Evolutionary conservation across 2,888 invertebrate species (phyloP), one percentile per base, ranked within the genome.

Genomic region (Terebella lapidaria): DNA sequence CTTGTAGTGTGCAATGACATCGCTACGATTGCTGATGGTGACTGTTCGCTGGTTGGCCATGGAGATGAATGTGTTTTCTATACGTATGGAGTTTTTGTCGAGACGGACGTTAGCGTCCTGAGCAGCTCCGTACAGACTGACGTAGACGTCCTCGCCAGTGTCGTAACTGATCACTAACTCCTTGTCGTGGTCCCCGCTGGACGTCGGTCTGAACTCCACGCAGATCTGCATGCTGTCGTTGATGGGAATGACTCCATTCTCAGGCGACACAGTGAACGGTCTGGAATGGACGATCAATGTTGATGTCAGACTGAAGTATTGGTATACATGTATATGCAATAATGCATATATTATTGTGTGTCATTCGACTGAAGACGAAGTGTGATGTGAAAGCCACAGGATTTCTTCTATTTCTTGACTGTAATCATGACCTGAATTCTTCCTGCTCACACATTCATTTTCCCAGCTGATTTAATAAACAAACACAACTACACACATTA

Each of bases 61-160:
- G 3, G 78, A 75, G 25, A 81, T 72, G 64, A 72, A 81, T 1
- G 81, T 81, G 67, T 74, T 78, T 59, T 80, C 81, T 58, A 81
- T 75, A 3, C 74, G 67, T 24, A 81, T 69, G 2, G 78, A 72
- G 62, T 73, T 77, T 65, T 78, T 80, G 64, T 81, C 80, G 57
- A 81, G 69, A 30, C 80, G 66, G 2, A 81, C 76, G 58, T 75
- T 74, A 22, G 74, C 71, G 68, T 81, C 79, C 58, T 79, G 75
- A 15, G 78, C 75, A 3, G 73, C 75, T 47, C 80, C 81, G 67
- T 78, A 74, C 42, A 81, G 66, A 22, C 65, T 58, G 24, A 81
- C 72, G 55, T 67, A 72, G n/a, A 81, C 66, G 57, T 75, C 70
- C 62, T 81, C 81, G n/a, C 77, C 78, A 62, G 80, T 77, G 61